Conservation (phyloP, 2,797 vertebrate species). For the Botia almorhae region DNA sequence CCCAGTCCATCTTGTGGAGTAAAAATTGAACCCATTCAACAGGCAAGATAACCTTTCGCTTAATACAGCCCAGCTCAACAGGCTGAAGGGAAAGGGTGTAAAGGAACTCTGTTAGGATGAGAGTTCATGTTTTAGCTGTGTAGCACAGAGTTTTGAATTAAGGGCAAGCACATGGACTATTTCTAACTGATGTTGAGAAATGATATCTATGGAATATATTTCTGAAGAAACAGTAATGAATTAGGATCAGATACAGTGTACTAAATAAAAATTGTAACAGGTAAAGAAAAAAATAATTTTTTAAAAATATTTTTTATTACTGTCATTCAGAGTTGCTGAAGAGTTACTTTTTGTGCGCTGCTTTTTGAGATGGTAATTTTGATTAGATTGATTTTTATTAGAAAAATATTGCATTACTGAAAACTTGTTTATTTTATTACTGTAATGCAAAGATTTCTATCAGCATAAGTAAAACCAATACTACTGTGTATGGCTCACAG, state of each 20-base stretch:
- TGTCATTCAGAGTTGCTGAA: too few relatives aligned
- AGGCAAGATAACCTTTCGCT: conserved; percentile 58
- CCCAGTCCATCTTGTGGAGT: conserved; percentile 57
- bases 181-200: conserved; percentile 20
- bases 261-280: not conserved
- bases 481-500: not conserved
- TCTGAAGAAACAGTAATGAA: conserved; percentile 16
- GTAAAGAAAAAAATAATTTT: too few relatives aligned
- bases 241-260: not conserved
- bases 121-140: conserved; percentile 54
- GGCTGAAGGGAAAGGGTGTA: conserved; percentile 56
- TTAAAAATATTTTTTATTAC: too few relatives aligned
- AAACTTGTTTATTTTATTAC: not conserved
- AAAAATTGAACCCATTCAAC: conserved; percentile 62
- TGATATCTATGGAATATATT: not conserved
- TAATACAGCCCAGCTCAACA: conserved; percentile 52
- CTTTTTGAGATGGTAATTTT: too few relatives aligned
- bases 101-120: conserved; percentile 63
- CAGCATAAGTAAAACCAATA: not conserved
- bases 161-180: conserved; percentile 13
- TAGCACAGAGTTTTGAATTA: conserved; percentile 42
- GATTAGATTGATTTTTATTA: not conserved
- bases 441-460: not conserved
- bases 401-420: not conserved
- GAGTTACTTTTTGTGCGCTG: too few relatives aligned